A percentile compares a stretch with the other conserved stretches of the same genome.
These are phyloP conservation scores for Tridacna crocea DNA, from an alignment of 2,888 invertebrate genomes.

Conservation along the genomic window DNA sequence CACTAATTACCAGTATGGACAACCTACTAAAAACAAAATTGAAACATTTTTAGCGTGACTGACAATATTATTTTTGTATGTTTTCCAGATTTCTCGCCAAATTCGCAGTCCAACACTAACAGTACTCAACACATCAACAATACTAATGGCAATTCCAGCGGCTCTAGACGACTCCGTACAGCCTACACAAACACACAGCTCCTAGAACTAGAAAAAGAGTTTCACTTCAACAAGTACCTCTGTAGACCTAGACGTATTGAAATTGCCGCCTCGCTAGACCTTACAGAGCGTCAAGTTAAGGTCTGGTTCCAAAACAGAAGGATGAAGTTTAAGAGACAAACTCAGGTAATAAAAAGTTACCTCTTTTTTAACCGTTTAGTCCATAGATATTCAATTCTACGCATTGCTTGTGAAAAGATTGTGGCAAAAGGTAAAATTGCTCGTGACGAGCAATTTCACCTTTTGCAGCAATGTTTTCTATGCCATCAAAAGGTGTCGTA, in stretches of 20 bases:
- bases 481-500: too few relatives aligned
- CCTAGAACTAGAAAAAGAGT: constrained; percentile 93
- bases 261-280: constrained; percentile 89
- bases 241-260: constrained; percentile 92
- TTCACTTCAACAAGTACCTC: constrained; percentile 90
- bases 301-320: constrained; percentile 99
- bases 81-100: constrained; percentile 68
- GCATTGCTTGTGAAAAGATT: too few relatives aligned
- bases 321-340: constrained; percentile 90
- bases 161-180: constrained; percentile 88
- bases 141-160: constrained; percentile 56
- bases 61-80: constrained; percentile 59
- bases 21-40: constrained; percentile 35
- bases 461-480: too few relatives aligned
- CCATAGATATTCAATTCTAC: too few relatives aligned
- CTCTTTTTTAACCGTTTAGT: too few relatives aligned
- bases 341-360: constrained; percentile 52
- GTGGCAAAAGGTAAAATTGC: too few relatives aligned
- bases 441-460: too few relatives aligned
- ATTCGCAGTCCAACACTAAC: constrained; percentile 44
- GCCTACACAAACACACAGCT: constrained; percentile 93
- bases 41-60: constrained; percentile 54
- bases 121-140: constrained; percentile 29
- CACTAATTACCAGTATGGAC: background rate
- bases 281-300: constrained; percentile 93